Conservation (phyloP, 2,113 vertebrate genomes). For the Burhinus oedicnemus region DNA sequence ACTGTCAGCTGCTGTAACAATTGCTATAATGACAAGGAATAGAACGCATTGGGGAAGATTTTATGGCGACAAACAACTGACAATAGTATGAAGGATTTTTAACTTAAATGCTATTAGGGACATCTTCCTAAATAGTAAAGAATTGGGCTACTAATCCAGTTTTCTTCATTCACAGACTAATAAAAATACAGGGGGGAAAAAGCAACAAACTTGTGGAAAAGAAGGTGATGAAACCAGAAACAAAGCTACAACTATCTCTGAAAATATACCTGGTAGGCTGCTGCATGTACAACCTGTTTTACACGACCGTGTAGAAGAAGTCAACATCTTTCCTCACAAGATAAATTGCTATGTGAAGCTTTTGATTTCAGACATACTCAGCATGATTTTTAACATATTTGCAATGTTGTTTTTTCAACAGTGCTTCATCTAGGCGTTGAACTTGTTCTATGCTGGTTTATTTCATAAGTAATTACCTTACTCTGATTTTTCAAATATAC, state of each 20-base stretch:
- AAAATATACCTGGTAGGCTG: slow-evolving; percentile 41
- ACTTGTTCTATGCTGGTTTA: background rate
- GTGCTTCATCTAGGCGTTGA: background rate
- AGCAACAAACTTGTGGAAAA: slow-evolving; percentile 47
- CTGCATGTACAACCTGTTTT: slow-evolving; percentile 76
- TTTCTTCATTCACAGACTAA: slow-evolving; percentile 13
- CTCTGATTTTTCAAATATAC: background rate
- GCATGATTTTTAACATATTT: background rate
- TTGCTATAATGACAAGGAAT: background rate
- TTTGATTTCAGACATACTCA: background rate
- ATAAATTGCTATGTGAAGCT: background rate
- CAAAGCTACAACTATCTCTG: slow-evolving; percentile 39
- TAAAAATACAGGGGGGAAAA: background rate
- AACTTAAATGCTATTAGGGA: background rate
- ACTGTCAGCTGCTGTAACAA: background rate
- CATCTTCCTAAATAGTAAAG: background rate
- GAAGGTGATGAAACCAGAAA: background rate
- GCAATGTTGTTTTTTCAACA: background rate
- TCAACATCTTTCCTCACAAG: background rate
- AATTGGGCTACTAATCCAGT: background rate
- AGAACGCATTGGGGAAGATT: background rate
- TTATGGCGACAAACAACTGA: background rate
- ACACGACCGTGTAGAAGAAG: slow-evolving; percentile 80
- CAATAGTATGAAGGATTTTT: background rate
- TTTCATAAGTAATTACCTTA: background rate